Evolutionary conservation across 2,888 invertebrate species (phyloP), one percentile per base, ranked within the genome.

Genomic region (Tipula helvola): DNA sequence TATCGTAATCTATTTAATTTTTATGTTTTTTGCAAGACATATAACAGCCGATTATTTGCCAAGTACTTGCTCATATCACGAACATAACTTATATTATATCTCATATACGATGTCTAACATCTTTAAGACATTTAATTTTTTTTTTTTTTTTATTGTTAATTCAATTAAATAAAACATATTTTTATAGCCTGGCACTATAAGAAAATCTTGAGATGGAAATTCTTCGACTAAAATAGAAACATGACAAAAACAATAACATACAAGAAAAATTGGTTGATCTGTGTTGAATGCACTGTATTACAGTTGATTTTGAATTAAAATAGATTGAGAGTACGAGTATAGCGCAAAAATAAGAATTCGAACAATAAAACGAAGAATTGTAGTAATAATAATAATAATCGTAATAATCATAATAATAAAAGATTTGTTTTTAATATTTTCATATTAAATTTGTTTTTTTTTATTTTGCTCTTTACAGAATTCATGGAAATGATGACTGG

Each of bases 401-500:
- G n/a, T 13, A 12, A 47, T 47, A 13, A 52, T 16, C 52, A 71
- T 28, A 71, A 71, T 71, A 18, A 71, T 28, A 71, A 71, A 28
- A 10, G 18, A 71, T 18, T 16, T 71, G 18, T 71, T 71, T 10
- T 71, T 71, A 28, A 28, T 71, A 71, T 71, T 86, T 83, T 85
- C 83, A n/a, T 28, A 28, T 28, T 28, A 28, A 28, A 28, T 52
- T 39, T 1, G 36, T 88, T 86, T 42, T 87, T 87, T 36, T 87
- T 86, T 88, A 87, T 88, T 89, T 89, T 88, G 3, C 2, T 88
- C 87, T 87, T 94, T 93, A 88, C 94, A 95, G 95, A 95, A 91
- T 95, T 95, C 92, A 95, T 95, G 95, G 95, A 94, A 90, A 95
- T 95, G 95, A 95, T 95, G 95, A 95, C 95, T 87, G 95, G 95